Evolutionary conservation across 1,140 invertebrate species (phyloP), one percentile per base, ranked within the genome.

Genomic region (Chlorops oryzae): DNA sequence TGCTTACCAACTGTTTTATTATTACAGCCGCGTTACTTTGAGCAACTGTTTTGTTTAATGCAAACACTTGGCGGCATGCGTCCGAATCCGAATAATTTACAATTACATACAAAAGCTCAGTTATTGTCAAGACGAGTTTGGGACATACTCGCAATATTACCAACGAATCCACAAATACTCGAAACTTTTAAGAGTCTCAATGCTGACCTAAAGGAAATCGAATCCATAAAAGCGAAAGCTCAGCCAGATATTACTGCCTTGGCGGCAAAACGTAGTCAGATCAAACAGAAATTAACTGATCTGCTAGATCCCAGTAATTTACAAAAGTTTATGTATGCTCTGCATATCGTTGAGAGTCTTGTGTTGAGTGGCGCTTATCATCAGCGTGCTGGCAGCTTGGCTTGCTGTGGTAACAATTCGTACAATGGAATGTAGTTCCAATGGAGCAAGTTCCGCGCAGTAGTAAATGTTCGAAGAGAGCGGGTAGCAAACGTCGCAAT

Each of bases 251-350:
- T n/a, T n/a, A n/a, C n/a, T n/a, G 59, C 62, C n/a, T 34, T 63
- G 27, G 54, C 52, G 34, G 56, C 56, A 34, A 65, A 65, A 22
- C 63, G 56, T 20, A 68, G 66, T n/a, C 56, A 65, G 34, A 61
- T 69, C 17, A 71, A 69, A 42, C 62, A 69, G 41, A 80, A 83
- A 52, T 73, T 92, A 54, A 78, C 81, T 20, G 82, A 87, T 57
- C 69, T 95, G 1, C 74, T 96, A 1, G 87, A 93, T 74, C 88
- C 90, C 1, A 81, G 82, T 2, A 91, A 88, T 72, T 86, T 92
- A 1, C 92, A 96, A 70, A 93, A 93, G 65, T 78, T 96, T 37
- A 94, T 96, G 88, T 96, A 96, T 68, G 92, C 90, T 1, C 70
- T 96, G 34, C 92, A 95, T 63, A 94, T 96, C 47, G 87, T 96